Base-by-base conservation (phyloP, 2,797 vertebrate species). In the Typhlichthys eigenmanni region DNA sequence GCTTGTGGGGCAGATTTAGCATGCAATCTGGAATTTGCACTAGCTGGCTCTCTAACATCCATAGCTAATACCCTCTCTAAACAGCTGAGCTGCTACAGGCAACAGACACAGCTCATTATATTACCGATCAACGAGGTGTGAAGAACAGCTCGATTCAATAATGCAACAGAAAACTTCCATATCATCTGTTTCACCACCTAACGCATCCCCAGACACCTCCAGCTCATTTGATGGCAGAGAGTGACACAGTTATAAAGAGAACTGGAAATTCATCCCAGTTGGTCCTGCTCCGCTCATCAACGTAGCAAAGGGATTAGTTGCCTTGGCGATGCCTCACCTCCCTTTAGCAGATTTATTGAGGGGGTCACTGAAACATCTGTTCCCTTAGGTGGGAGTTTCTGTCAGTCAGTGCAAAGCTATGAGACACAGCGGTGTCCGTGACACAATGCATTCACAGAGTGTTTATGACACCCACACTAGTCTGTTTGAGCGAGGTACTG, bases 61-160 rank as follows among this genome's bases (percentile, higher is more conserved):
- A 17, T 24, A 14, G 19, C 55, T 72, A 62, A 68, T 50, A 64
- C 55, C 19, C 56, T 67, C 62, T 65, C 46, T 63, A 57, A 83
- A 74, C 73, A 75, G 75, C 71, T 71, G 73, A 79, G 62, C 38
- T 54, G 60, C 74, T 75, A 65, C 68, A 76, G 72, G 76, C 66
- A 58, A 62, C 17, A 71, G 55, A 69, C 13, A 66, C 13, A 66
- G 49, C 57, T 79, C 66, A 79, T 70, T 66, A 80, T 72, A 79
- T 84, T 66, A 79, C 55, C 29, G 51, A 73, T 69, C 68, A 67
- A 76, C 69, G 58, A 78, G 64, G 60, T 69, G 66, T 80, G 73
- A 70, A 71, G 74, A 81, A 68, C 51, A 60, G 60, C 49, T 60
- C 32, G 2, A 10, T 73, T 68, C 63, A 43, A 81, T 65, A 78